phyloP scores from a whole-genome alignment of 1,140 invertebrate genomes.

The Oncopodura yosiiana region DNA sequence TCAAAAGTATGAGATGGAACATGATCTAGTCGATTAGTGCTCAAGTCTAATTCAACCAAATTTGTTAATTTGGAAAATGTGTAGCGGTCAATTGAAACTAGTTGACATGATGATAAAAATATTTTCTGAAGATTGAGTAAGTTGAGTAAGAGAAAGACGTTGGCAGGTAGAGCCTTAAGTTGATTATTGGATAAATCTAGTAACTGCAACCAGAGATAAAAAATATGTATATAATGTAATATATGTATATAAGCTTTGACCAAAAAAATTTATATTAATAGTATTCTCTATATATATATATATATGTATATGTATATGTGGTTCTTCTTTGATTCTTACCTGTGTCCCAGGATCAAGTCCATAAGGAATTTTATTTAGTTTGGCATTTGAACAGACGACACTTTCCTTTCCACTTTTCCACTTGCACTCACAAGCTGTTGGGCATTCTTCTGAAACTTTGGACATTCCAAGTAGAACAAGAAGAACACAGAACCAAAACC shows the following conservation, averaged over 20 bases:
- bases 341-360: slow-evolving; percentile 63
- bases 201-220: too few species aligned
- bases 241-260: too few species aligned
- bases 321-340: too few species aligned
- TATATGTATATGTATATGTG: too few species aligned
- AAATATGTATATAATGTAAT: too few species aligned
- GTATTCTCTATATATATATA: too few species aligned
- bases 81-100: slow-evolving; percentile 52
- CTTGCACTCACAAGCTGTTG: slow-evolving; percentile 66
- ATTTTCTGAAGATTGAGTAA: slow-evolving; percentile 69
- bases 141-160: slow-evolving; percentile 59
- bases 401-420: slow-evolving; percentile 77
- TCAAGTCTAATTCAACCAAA: slow-evolving; percentile 66
- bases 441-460: slow-evolving; percentile 42
- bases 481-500: slow-evolving; percentile 1
- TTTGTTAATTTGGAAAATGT: slow-evolving; percentile 61
- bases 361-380: slow-evolving; percentile 56
- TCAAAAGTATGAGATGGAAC: slow-evolving; percentile 61
- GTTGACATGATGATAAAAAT: slow-evolving; percentile 54
- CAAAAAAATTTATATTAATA: too few species aligned
- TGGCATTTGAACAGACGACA: slow-evolving; percentile 60
- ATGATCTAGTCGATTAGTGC: slow-evolving; percentile 54
- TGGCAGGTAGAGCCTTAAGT: slow-evolving; percentile 52
- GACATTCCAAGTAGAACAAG: slow-evolving; percentile 9
- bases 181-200: slow-evolving; percentile 63